phyloP scores from a whole-genome alignment of 2,888 invertebrate genomes.

The Caenorhabditis imperialis region DNA sequence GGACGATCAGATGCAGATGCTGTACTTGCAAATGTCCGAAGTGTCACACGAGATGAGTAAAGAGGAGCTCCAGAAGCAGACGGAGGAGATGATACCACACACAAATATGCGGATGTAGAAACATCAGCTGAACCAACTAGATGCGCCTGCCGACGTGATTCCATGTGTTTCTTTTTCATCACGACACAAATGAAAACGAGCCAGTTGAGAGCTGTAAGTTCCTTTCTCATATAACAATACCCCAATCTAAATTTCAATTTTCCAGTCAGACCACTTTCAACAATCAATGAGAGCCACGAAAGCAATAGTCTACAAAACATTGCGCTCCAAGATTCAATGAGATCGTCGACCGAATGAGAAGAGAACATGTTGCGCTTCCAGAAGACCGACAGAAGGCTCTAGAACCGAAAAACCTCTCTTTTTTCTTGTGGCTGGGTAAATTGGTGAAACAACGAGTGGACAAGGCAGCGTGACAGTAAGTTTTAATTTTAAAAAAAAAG shows the following conservation, averaged over 20 bases:
- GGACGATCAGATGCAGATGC: conserved; percentile 2
- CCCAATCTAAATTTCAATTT: neutral
- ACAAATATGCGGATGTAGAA: conserved; percentile 10
- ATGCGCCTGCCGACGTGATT: conserved; percentile 34
- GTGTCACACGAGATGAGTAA: conserved; percentile 1
- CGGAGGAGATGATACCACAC: neutral
- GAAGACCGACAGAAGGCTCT: neutral
- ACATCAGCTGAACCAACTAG: conserved; percentile 17
- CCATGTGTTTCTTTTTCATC: conserved; percentile 58
- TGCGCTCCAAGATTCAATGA: neutral
- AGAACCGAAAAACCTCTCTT: conserved; percentile 1
- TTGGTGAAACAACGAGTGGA: no score
- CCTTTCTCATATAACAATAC: neutral
- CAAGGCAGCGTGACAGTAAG: no score
- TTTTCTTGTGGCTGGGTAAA: conserved; percentile 46
- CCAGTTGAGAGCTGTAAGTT: conserved; percentile 53
- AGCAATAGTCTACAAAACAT: conserved; percentile 9
- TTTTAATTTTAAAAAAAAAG: no score
- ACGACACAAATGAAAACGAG: conserved; percentile 30
- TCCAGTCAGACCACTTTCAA: neutral
- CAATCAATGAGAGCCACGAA: neutral
- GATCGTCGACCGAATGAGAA: conserved; percentile 29
- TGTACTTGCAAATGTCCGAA: conserved; percentile 1
- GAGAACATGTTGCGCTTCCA: conserved; percentile 48
- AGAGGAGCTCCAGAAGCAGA: conserved; percentile 3